Conservation (phyloP, 1,140 invertebrate genomes). For the Lepeophtheirus salmonis region DNA sequence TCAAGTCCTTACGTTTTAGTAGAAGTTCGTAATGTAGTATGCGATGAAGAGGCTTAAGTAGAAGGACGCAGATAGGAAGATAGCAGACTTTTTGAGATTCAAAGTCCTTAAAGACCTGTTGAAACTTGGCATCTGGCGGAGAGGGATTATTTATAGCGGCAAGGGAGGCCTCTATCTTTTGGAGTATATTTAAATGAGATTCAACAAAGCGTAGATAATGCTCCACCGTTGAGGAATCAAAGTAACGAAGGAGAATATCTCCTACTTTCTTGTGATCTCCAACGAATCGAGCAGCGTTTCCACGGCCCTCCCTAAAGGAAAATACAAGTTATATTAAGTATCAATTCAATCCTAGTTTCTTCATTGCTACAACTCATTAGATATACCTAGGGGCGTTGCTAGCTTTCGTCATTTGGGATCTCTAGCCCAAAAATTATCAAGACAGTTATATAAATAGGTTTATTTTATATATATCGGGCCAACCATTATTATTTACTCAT, state of each 20-base stretch:
- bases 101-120: conserved; percentile 59
- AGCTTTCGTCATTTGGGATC: too few relatives aligned
- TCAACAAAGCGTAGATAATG: conserved; percentile 63
- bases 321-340: conserved; percentile 17
- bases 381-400: too few relatives aligned
- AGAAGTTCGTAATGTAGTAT: conserved; percentile 65
- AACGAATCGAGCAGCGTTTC: conserved; percentile 33
- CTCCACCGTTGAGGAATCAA: conserved; percentile 36
- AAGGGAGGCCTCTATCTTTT: conserved; percentile 49
- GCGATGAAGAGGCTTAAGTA: conserved; percentile 71
- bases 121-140: conserved; percentile 33
- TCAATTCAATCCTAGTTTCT: too few relatives aligned
- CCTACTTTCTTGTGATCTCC: conserved; percentile 36
- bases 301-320: conserved; percentile 32
- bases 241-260: conserved; percentile 43
- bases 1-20: conserved; percentile 47
- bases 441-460: too few relatives aligned
- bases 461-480: too few relatives aligned
- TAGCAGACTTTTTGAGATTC: conserved; percentile 67
- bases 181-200: conserved; percentile 48
- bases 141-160: conserved; percentile 38
- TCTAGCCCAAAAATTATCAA: too few relatives aligned
- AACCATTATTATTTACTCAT: too few relatives aligned
- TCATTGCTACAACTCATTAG: too few relatives aligned
- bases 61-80: conserved; percentile 61